Conservation (phyloP, 2,888 invertebrate genomes). For the Sarcophaga carnaria region DNA sequence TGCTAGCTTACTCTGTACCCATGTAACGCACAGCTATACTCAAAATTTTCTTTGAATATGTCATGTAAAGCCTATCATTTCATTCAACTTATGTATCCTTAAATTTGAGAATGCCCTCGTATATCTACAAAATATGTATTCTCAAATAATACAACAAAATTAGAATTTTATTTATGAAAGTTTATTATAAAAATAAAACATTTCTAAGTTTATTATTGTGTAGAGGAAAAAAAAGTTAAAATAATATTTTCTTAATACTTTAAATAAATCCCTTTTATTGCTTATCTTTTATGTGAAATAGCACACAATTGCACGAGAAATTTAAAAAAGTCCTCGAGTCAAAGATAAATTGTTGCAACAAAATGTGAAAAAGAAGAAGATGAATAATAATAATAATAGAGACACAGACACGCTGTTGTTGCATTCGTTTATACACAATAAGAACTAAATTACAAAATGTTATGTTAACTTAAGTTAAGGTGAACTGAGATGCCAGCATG, state of each 20-base stretch:
- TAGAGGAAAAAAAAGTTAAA: no score
- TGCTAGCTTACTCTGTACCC: no score
- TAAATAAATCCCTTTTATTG: not conserved
- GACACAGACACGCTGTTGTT: not conserved
- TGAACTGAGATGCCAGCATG: not conserved
- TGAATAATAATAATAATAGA: not conserved
- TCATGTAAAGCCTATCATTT: no score
- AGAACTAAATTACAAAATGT: constrained; percentile 1
- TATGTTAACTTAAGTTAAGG: constrained; percentile 18
- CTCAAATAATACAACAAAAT: no score
- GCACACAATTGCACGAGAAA: not conserved
- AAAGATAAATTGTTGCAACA: not conserved
- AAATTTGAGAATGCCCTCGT: no score
- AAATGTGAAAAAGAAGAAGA: not conserved
- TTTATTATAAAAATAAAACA: no score
- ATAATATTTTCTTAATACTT: not conserved
- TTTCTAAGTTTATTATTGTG: no score
- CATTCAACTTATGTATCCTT: no score
- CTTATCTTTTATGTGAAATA: constrained; percentile 3
- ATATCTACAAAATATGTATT: no score
- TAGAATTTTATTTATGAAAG: no score
- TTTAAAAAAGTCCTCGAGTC: not conserved
- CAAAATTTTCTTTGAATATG: no score
- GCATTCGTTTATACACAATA: not conserved
- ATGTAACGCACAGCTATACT: no score